Percentiles rank a stretch among this genome's conserved stretches.
Evolutionary conservation across 2,888 invertebrate genomes (phyloP).

Genomic region (Caenorhabditis sp.): DNA sequence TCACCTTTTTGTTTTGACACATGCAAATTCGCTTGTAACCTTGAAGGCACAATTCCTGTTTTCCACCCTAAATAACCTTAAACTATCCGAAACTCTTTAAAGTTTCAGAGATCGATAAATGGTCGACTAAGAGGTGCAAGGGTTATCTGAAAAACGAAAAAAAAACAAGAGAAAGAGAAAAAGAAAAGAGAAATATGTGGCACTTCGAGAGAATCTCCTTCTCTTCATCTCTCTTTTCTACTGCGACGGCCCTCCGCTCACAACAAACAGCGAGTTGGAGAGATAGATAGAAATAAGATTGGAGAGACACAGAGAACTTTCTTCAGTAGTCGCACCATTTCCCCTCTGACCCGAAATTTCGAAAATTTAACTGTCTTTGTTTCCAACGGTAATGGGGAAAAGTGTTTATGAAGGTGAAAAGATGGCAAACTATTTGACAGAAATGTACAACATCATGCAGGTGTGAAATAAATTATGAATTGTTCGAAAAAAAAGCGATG

Average conservation of each 20-base stretch:
- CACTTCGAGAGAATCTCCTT: conserved; percentile 52
- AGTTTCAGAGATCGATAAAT: neutral
- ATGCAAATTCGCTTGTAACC: too few species aligned
- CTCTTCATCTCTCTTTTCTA: conserved; percentile 33
- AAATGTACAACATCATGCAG: conserved; percentile 34
- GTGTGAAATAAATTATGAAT: conserved; percentile 39
- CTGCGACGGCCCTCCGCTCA: conserved; percentile 46
- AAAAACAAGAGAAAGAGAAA: conserved; percentile 23
- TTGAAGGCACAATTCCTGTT: too few species aligned
- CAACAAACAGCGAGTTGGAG: conserved; percentile 55
- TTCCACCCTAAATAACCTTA: too few species aligned
- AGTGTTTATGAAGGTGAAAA: conserved; percentile 55
- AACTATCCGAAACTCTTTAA: neutral
- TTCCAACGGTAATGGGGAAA: conserved; percentile 36
- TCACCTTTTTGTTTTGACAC: too few species aligned
- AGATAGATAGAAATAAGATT: conserved; percentile 14
- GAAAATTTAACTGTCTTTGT: conserved; percentile 53
- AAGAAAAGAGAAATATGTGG: conserved; percentile 40
- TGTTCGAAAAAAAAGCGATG: neutral
- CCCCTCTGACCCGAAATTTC: conserved; percentile 21
- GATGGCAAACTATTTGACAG: conserved; percentile 43
- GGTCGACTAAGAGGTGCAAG: neutral
- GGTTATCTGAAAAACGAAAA: conserved; percentile 39
- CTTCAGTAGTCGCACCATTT: conserved; percentile 32
- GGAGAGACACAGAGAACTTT: conserved; percentile 47